Evolutionary conservation across 2,113 vertebrate genomes (phyloP).

Genomic region (Varanus komodoensis): DNA sequence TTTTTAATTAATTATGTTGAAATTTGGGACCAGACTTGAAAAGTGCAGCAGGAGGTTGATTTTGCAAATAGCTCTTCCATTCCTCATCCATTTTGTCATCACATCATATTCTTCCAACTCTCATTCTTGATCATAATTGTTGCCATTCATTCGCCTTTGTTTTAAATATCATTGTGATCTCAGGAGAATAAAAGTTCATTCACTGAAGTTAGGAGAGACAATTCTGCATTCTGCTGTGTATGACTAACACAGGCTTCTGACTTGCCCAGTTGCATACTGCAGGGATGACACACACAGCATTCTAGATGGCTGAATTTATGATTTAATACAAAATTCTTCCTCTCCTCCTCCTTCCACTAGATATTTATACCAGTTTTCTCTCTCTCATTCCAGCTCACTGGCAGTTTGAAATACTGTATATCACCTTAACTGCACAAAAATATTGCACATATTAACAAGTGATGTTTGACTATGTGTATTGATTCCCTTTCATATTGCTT

Average conservation of each 20-base stretch:
- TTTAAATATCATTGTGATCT: conserved; percentile 33
- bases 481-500: background rate
- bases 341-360: background rate
- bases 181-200: conserved; percentile 41
- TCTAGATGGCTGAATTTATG: conserved; percentile 24
- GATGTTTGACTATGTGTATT: rapidly evolving
- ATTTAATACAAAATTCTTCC: background rate
- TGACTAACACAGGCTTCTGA: conserved; percentile 34
- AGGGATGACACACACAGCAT: background rate
- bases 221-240: conserved; percentile 46
- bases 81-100: background rate
- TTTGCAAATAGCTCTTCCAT: background rate
- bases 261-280: conserved; percentile 2
- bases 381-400: background rate
- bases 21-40: conserved; percentile 30
- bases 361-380: background rate
- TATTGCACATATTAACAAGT: background rate
- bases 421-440: background rate
- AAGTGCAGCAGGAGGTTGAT: background rate
- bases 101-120: background rate
- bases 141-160: background rate
- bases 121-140: background rate
- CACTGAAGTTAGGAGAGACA: conserved; percentile 38
- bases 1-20: conserved; percentile 3
- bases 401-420: background rate